These are phyloP conservation scores for Taurulus bubalis DNA, from an alignment of 2,113 vertebrate species.

Conservation along the genomic window DNA sequence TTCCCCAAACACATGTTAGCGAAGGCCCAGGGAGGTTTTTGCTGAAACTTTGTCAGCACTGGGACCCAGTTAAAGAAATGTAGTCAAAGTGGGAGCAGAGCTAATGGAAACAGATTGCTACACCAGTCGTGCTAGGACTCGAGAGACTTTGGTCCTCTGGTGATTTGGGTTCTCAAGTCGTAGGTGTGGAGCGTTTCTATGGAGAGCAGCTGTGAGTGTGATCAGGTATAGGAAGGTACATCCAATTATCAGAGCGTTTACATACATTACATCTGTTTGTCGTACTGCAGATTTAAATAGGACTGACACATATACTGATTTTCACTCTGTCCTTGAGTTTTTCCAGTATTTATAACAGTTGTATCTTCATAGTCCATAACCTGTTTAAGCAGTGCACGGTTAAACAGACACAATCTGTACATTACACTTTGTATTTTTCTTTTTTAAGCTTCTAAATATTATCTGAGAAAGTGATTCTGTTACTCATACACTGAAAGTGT, in stretches of 20 bases:
- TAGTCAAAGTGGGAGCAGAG: slow-evolving; percentile 30
- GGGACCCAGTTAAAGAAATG: slow-evolving; percentile 35
- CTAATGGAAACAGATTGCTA: slow-evolving; percentile 51
- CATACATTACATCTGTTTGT: background rate
- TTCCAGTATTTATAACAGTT: background rate
- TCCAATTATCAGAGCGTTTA: background rate
- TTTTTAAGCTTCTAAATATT: background rate
- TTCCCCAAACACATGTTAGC: slow-evolving; percentile 52
- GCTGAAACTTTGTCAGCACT: slow-evolving; percentile 42
- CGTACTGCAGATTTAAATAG: background rate
- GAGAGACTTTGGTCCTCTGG: slow-evolving; percentile 12
- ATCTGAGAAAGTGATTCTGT: background rate
- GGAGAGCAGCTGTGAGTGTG: background rate
- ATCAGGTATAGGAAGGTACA: background rate
- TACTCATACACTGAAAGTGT: slow-evolving; percentile 26
- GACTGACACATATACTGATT: background rate
- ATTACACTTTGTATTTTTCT: background rate
- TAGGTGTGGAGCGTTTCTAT: background rate
- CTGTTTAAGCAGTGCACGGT: background rate
- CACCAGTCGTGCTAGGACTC: slow-evolving; percentile 7
- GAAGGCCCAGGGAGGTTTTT: slow-evolving; percentile 27
- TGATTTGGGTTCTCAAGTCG: background rate
- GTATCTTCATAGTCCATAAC: background rate
- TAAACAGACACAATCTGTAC: background rate
- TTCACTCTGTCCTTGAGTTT: background rate